Base-by-base conservation (phyloP, 2,113 vertebrate genomes). In the Tor tambroides region DNA sequence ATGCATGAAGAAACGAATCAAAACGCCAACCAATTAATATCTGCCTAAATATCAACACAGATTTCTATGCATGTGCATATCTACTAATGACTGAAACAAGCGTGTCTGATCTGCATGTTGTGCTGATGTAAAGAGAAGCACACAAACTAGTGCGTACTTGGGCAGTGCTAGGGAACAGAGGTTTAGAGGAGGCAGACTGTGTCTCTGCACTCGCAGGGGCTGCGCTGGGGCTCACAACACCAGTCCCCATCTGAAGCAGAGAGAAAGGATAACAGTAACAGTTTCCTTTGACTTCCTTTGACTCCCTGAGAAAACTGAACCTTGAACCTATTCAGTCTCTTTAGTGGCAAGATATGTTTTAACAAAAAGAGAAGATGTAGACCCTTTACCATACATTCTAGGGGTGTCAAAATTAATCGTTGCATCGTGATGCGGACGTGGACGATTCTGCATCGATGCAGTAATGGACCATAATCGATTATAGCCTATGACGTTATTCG, bases 191-290 rank as follows among this genome's bases (percentile, higher is more conserved):
- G 94, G 95, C 97, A 96, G 97, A 97, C 95, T 97, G 96, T 95
- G 92, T 95, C 96, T 97, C 97, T 96, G 97, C 96, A 96, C 96
- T 95, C 94, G 97, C 96, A 96, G 97, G 96, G 93, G 96, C 94
- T 95, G 94, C 91, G 96, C 94, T 97, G 95, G 96, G 95, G 95
- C 96, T 97, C 95, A 96, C 96, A 96, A 96, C 96, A 96, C 95
- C 96, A 96, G 97, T 96, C 95, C 97, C 97, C 97, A 98, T 98
- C 97, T 98, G 97, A 96, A 98, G 98, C 96, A 97, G 96, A 96
- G 97, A 94, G 89, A 83, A 46, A 77, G 72, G 67, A 67, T 67
- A 38, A 28, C 21, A 21, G 17, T 7, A 21, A 54, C 17, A 54
- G 51, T 54, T 23, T 72, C 32, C 32, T 72, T n/a, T n/a, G n/a